Evolutionary conservation across 2,797 vertebrate genomes (phyloP).

Genomic region (Pygocentrus nattereri): DNA sequence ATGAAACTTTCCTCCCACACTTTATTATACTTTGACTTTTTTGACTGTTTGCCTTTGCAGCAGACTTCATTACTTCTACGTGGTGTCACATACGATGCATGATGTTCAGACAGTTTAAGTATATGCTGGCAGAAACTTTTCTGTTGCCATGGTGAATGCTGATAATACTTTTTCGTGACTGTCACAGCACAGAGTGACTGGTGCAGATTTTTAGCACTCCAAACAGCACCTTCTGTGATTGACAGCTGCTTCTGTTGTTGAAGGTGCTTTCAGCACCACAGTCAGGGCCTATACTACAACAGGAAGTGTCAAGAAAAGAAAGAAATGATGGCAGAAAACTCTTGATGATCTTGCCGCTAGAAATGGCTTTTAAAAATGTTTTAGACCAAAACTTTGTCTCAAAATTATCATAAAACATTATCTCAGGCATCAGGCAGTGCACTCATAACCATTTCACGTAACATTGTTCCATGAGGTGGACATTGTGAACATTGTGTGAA

Average conservation of each 20-base stretch:
- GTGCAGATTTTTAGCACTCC: background rate
- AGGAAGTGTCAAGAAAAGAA: background rate
- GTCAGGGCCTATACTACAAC: background rate
- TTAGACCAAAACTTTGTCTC: too few relatives aligned
- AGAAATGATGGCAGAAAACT: background rate
- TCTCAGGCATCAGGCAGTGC: too few relatives aligned
- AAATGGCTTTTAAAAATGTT: too few relatives aligned
- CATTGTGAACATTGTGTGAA: too few relatives aligned
- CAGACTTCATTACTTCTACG: background rate
- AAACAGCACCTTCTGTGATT: background rate
- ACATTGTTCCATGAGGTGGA: too few relatives aligned
- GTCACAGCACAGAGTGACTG: background rate
- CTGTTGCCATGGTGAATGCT: slow-evolving; percentile 11
- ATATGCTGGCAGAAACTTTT: background rate
- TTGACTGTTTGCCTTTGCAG: background rate
- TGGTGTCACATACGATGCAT: background rate
- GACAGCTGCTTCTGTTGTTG: background rate
- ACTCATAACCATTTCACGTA: too few relatives aligned
- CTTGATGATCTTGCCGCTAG: background rate
- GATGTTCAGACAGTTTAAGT: background rate
- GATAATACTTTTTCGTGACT: slow-evolving; percentile 6
- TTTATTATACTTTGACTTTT: background rate
- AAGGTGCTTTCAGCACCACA: background rate
- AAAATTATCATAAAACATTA: too few relatives aligned
- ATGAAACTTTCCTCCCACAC: background rate